Base-by-base conservation (phyloP, 2,797 vertebrate species). In the Neosalanx taihuensis region DNA sequence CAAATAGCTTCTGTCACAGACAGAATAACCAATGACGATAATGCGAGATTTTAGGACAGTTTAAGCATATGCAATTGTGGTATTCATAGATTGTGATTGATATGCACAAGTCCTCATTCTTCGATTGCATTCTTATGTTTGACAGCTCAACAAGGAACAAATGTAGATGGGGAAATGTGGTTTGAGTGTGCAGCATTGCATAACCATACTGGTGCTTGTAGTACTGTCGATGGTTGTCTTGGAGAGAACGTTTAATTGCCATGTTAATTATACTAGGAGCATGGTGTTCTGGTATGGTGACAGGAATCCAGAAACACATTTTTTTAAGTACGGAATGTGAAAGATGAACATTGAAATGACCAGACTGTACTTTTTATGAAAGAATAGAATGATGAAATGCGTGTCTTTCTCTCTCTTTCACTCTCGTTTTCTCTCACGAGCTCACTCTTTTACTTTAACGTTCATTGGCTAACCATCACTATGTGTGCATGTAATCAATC, bases 211-310 rank as follows among this genome's bases (percentile, higher is more conserved):
- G 51, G 15, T 18, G 1, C 51, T 17, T 56, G 15, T 18, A 56
- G 51, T 56, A n/a, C 51, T 56, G 51, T n/a, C 10, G 41, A n/a
- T 17, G 51, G 51, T 56, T 56, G 15, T 56, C 51, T 56, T n/a
- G 18, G 51, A 5, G 6, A 56, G 51, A 56, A 17, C 18, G n/a
- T 56, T 2, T n/a, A 56, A 56, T 12, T 5, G 7, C 56, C 71
- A 23, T 26, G 41, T 33, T 46, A 72, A 67, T 72, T 60, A 49
- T 57, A 59, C 58, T 67, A 26, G 18, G 71, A 31, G 31, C 26
- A 60, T 15, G 6, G 7, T 60, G 33, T 59, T 61, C 57, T 56
- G 29, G 17, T 56, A 17, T 5, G 15, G 13, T 66, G 64, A 26
- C 13, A 41, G 31, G 62, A 37, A 18, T 33, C 20, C 31, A 35